Conservation (phyloP, 2,113 vertebrate genomes). For the Bufo bufo region DNA sequence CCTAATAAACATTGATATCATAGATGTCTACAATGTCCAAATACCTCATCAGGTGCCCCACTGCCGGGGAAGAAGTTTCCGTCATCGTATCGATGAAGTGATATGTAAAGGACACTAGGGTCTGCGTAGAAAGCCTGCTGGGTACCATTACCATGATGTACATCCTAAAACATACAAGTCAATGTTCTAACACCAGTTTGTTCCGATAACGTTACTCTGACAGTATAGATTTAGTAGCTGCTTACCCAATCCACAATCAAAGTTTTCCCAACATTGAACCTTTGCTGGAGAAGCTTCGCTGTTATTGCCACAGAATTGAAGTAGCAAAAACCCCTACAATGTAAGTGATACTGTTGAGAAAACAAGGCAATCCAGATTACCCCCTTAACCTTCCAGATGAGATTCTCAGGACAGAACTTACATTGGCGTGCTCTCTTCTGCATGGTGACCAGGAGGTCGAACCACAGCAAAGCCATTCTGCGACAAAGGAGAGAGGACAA, state of each 20-base stretch:
- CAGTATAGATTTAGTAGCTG: conserved; percentile 46
- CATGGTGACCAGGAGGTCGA: conserved; percentile 94
- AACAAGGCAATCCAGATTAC: not conserved
- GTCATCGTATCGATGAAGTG: conserved; percentile 95
- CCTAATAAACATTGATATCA: not conserved
- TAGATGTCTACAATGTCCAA: not conserved
- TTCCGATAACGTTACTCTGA: rapidly evolving
- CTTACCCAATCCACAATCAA: conserved; percentile 99
- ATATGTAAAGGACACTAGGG: conserved; percentile 90
- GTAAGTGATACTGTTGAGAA: not conserved
- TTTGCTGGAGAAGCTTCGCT: conserved; percentile 93
- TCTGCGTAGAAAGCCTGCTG: conserved; percentile 95
- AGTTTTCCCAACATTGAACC: conserved; percentile 92
- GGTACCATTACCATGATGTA: conserved; percentile 82
- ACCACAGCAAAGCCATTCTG: conserved; percentile 98
- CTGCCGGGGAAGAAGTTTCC: conserved; percentile 99
- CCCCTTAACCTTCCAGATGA: not conserved
- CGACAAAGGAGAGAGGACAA: not conserved
- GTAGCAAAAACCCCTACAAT: conserved; percentile 96
- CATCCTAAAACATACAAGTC: conserved; percentile 68
- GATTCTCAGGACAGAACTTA: conserved; percentile 69
- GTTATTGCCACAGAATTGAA: conserved; percentile 98
- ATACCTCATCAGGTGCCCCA: conserved; percentile 92
- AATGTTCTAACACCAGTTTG: not conserved
- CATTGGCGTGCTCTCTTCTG: conserved; percentile 97